Evolutionary conservation across 2,113 vertebrate species (phyloP).

Genomic region (Hipposideros armiger): DNA sequence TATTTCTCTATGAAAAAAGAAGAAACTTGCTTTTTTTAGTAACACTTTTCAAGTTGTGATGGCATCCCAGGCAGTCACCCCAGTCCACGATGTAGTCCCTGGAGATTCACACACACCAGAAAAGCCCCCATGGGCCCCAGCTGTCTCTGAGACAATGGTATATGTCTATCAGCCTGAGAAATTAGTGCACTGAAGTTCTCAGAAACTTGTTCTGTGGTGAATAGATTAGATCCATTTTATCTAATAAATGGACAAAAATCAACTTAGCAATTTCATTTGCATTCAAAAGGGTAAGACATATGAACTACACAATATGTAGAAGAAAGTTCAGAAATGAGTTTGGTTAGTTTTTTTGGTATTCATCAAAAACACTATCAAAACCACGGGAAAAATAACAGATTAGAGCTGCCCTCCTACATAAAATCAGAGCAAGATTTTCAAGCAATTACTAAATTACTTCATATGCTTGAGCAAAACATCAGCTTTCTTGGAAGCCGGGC

Average conservation of each 20-base stretch:
- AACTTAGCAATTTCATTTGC: neutral
- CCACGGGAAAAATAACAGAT: slow-evolving; percentile 76
- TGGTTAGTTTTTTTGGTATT: slow-evolving; percentile 82
- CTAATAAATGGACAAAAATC: slow-evolving; percentile 26
- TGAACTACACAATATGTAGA: slow-evolving; percentile 60
- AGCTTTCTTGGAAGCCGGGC: slow-evolving; percentile 87
- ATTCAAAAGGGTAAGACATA: neutral
- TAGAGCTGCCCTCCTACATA: slow-evolving; percentile 86
- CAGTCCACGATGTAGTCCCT: neutral
- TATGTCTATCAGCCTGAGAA: neutral
- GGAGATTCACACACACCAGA: neutral
- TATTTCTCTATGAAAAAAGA: neutral
- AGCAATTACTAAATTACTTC: slow-evolving; percentile 88
- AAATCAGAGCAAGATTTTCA: slow-evolving; percentile 83
- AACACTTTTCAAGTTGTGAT: slow-evolving; percentile 12
- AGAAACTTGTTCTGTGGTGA: neutral
- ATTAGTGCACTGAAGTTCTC: neutral
- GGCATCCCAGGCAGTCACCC: neutral
- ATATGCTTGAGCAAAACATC: slow-evolving; percentile 86
- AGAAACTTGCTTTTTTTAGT: neutral
- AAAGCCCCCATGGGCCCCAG: neutral
- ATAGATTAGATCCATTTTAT: slow-evolving; percentile 8
- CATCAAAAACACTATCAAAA: slow-evolving; percentile 86
- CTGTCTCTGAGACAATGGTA: neutral
- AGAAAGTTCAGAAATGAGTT: slow-evolving; percentile 73